phyloP scores from a whole-genome alignment of 2,888 invertebrate genomes.

The Apamea sordens region DNA sequence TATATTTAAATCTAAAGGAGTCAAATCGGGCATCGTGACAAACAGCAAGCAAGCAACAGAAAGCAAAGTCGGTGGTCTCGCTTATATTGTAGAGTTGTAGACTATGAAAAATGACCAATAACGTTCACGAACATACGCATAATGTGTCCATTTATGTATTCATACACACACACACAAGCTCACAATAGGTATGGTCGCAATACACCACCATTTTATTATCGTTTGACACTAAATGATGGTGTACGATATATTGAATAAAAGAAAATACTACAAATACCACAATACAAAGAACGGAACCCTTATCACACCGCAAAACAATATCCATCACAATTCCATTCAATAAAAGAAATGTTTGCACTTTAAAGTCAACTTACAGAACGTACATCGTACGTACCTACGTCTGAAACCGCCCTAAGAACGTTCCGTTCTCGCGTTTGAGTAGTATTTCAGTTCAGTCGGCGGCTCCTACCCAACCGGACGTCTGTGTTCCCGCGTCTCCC shows the following conservation, averaged over 20 bases:
- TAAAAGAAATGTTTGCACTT: conserved; percentile 59
- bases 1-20: not conserved
- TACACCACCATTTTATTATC: not conserved
- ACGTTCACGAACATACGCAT: not conserved
- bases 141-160: not conserved
- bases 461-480: conserved; percentile 59
- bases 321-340: conserved; percentile 56
- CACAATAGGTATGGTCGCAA: not conserved
- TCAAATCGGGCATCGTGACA: not conserved
- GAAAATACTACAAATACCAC: not conserved
- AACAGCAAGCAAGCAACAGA: not conserved
- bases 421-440: conserved; percentile 59
- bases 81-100: not conserved
- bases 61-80: not conserved
- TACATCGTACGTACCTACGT: conserved; percentile 34
- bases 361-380: conserved; percentile 44
- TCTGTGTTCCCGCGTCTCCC: conserved; percentile 58
- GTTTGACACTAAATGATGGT: not conserved
- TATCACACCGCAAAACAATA: conserved; percentile 16
- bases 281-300: not conserved
- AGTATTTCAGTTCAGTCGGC: conserved; percentile 70
- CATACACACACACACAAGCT: not conserved
- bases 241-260: not conserved
- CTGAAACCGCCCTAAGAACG: conserved; percentile 58
- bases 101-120: not conserved